A percentile compares a stretch with the other conserved stretches of the same genome.
Evolutionary conservation across 2,113 vertebrate genomes (phyloP).

Genomic region (Saguinus midas): DNA sequence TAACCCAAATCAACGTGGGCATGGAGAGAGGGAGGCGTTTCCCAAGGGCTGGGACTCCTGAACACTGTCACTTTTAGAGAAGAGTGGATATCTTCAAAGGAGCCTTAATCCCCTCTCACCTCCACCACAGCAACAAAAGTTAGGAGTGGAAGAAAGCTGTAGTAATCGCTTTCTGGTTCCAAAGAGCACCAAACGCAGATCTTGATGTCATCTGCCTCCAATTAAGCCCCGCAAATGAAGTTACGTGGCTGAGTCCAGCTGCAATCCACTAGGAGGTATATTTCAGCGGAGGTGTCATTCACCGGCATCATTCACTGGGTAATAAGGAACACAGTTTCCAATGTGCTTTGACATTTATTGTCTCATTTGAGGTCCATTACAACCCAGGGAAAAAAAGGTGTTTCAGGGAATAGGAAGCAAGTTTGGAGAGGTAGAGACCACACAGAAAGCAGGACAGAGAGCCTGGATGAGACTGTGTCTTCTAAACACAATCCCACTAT

Average conservation of each 20-base stretch:
- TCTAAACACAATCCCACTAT: too few relatives aligned
- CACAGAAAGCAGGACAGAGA: neutral
- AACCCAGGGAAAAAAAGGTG: neutral
- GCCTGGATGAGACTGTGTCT: neutral
- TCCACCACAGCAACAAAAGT: neutral
- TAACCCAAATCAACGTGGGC: neutral
- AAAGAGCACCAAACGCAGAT: neutral
- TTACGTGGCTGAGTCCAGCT: constrained; percentile 1
- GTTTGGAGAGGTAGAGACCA: neutral
- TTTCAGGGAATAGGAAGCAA: constrained; percentile 53
- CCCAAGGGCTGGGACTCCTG: neutral
- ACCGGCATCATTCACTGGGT: constrained; percentile 41
- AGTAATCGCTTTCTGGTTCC: neutral
- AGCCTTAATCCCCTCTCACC: neutral
- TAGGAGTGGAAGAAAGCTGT: neutral
- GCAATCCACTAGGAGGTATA: constrained; percentile 4
- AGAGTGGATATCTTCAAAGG: neutral
- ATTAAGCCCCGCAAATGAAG: constrained; percentile 12
- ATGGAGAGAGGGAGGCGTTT: neutral
- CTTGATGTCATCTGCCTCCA: constrained; percentile 53
- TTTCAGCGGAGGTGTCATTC: constrained; percentile 59
- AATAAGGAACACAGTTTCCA: constrained; percentile 60
- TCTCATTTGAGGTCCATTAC: constrained; percentile 65
- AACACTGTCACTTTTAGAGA: neutral
- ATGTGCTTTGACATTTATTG: constrained; percentile 66